Percentiles rank a stretch among this genome's conserved stretches.
phyloP scores from a whole-genome alignment of 2,888 invertebrate genomes.

The Sturmia bella region DNA sequence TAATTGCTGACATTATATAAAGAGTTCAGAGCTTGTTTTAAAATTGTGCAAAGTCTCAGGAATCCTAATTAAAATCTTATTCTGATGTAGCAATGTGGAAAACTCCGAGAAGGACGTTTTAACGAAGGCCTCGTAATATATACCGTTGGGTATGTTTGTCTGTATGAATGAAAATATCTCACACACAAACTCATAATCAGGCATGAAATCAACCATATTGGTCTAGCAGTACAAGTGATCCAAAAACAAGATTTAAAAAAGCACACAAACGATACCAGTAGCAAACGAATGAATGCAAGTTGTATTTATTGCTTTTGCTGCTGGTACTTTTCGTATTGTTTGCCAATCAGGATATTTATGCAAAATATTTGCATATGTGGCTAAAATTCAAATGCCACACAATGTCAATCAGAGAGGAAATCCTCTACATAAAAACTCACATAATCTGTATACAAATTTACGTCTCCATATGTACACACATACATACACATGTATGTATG shows the following conservation, averaged over 20 bases:
- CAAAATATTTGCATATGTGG: conserved; percentile 69
- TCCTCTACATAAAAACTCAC: conserved; percentile 48
- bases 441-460: background rate
- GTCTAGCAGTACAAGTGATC: conserved; percentile 43
- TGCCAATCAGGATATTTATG: conserved; percentile 66
- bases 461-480: conserved; percentile 6
- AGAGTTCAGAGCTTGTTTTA: too few relatives aligned
- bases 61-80: too few relatives aligned
- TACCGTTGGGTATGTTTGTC: too few relatives aligned
- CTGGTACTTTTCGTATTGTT: conserved; percentile 22
- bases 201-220: conserved; percentile 59
- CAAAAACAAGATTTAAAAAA: background rate
- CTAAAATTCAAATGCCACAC: conserved; percentile 69
- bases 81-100: too few relatives aligned
- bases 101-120: too few relatives aligned
- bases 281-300: background rate
- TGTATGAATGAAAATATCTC: background rate
- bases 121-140: too few relatives aligned
- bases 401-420: conserved; percentile 69
- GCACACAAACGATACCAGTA: conserved; percentile 13
- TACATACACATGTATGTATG: too few relatives aligned
- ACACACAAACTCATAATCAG: conserved; percentile 33
- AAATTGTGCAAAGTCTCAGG: too few relatives aligned
- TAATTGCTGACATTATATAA: too few relatives aligned
- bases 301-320: conserved; percentile 21